These are phyloP conservation scores for Oncorhynchus nerka DNA, from an alignment of 2,113 vertebrate genomes.

Conservation along the genomic window DNA sequence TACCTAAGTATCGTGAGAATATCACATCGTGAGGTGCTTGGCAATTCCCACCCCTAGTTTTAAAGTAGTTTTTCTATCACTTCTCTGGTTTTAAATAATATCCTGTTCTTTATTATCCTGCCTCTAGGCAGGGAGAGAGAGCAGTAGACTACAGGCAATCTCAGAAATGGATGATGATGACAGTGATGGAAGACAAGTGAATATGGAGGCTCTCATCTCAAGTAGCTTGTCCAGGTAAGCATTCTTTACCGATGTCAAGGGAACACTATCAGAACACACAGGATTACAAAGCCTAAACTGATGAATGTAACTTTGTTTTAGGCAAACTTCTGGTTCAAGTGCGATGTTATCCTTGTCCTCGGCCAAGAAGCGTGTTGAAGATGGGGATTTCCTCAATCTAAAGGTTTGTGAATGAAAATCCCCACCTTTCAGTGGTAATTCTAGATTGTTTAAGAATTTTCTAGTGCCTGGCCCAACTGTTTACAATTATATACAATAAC, in stretches of 20 bases:
- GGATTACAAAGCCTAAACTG: background rate
- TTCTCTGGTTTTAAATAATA: too few species aligned
- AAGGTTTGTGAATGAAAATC: slow-evolving; percentile 50
- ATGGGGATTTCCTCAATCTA: slow-evolving; percentile 40
- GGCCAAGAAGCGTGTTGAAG: slow-evolving; percentile 49
- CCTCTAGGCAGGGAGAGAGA: slow-evolving; percentile 59
- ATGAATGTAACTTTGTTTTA: slow-evolving; percentile 31
- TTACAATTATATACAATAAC: too few species aligned
- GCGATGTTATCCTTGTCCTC: slow-evolving; percentile 39
- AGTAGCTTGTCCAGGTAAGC: slow-evolving; percentile 60
- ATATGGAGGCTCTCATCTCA: slow-evolving; percentile 34
- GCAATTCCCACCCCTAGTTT: too few species aligned
- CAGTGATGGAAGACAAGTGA: slow-evolving; percentile 29
- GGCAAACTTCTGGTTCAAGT: slow-evolving; percentile 61
- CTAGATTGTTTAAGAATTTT: background rate
- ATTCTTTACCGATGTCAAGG: too few species aligned
- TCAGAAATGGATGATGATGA: slow-evolving; percentile 63
- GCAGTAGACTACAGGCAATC: background rate
- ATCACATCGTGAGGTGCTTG: too few species aligned
- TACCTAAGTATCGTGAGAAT: too few species aligned
- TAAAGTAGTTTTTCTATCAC: too few species aligned
- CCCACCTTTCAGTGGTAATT: background rate
- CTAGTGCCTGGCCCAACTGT: too few species aligned
- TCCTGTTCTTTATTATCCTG: background rate
- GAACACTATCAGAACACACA: background rate